phyloP scores from a whole-genome alignment of 2,888 invertebrate species.

The Phragmatobia fuliginosa region DNA sequence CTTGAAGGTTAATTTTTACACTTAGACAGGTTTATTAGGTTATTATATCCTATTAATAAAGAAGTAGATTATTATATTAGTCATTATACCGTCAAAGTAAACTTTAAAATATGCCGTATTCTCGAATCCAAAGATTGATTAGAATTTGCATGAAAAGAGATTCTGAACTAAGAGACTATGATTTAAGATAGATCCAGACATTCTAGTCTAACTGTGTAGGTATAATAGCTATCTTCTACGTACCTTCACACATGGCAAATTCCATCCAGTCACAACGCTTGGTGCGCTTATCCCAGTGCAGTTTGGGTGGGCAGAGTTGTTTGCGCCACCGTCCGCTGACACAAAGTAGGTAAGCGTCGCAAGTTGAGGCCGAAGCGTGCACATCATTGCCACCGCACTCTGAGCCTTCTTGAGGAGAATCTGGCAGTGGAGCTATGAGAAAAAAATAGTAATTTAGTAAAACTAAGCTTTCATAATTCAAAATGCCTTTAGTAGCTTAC shows the following conservation, averaged over 20 bases:
- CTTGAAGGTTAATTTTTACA: not conserved
- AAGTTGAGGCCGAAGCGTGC: constrained; percentile 88
- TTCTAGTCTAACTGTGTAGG: not conserved
- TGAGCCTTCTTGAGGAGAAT: constrained; percentile 58
- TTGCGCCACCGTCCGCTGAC: constrained; percentile 89
- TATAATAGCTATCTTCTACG: not conserved
- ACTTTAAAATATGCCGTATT: not conserved
- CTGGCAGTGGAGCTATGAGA: constrained; percentile 48
- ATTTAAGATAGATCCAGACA: not conserved
- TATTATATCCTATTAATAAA: too few species aligned
- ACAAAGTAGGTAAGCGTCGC: constrained; percentile 92
- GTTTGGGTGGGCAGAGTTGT: constrained; percentile 91
- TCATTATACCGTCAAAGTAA: not conserved
- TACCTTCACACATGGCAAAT: constrained; percentile 89
- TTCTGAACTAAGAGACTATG: not conserved
- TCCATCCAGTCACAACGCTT: constrained; percentile 93
- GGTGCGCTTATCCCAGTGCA: constrained; percentile 92
- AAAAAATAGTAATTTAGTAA: not conserved
- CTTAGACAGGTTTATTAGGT: too few species aligned
- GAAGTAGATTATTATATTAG: too few species aligned
- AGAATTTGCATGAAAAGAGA: not conserved
- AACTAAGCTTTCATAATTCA: not conserved
- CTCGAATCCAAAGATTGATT: not conserved
- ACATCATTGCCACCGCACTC: constrained; percentile 62
- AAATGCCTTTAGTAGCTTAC: too few species aligned